A percentile compares a stretch with the other conserved stretches of the same genome.
phyloP scores from a whole-genome alignment of 2,113 vertebrate genomes.

The Ranitomeya variabilis region DNA sequence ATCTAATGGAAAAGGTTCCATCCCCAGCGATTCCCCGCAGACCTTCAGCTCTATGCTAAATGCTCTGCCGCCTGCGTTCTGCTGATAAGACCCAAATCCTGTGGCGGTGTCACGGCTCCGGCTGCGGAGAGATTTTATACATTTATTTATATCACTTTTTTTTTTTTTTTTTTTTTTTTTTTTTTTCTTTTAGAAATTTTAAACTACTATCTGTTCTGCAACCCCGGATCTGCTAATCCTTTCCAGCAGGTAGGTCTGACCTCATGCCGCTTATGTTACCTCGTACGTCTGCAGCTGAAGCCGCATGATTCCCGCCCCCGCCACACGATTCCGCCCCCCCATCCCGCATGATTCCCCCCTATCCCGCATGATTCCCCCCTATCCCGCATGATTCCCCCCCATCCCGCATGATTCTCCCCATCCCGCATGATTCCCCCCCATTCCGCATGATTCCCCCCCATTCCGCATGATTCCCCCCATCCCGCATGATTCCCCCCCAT shows the following conservation, averaged over 20 bases:
- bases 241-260: slow-evolving; percentile 88
- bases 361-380: no score
- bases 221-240: slow-evolving; percentile 82
- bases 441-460: no score
- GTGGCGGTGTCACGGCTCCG: background rate
- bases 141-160: background rate
- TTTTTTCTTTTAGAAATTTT: slow-evolving; percentile 77
- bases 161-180: background rate
- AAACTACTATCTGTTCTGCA: slow-evolving; percentile 89
- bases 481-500: no score
- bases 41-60: background rate
- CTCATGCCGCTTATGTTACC: background rate
- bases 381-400: no score
- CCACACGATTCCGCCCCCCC: no score
- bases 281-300: background rate
- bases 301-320: no score
- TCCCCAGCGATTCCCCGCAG: background rate
- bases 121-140: background rate
- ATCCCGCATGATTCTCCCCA: no score
- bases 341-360: no score
- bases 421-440: no score
- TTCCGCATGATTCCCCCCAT: no score
- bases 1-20: slow-evolving; percentile 24
- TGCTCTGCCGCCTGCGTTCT: background rate
- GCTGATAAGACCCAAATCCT: background rate